Conservation (phyloP, 2,113 vertebrate species). For the Tricholaema leucomelas region DNA sequence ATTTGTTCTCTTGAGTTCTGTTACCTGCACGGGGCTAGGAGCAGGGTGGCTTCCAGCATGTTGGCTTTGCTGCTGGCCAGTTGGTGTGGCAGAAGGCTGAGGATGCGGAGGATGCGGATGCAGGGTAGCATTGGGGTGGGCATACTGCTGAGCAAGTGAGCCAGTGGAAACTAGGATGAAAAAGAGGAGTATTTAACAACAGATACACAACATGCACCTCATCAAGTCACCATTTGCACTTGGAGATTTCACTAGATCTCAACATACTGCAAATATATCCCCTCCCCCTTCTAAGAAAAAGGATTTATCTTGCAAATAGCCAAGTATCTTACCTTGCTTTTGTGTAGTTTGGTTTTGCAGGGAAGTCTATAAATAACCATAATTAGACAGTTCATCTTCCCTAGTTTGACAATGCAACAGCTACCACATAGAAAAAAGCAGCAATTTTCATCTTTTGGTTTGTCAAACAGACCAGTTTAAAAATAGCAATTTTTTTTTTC, state of each 20-base stretch:
- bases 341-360: slow-evolving; percentile 64
- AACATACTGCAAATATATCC: neutral
- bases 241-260: neutral
- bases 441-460: slow-evolving; percentile 50
- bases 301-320: slow-evolving; percentile 51
- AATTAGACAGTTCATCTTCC: slow-evolving; percentile 67
- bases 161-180: slow-evolving; percentile 87
- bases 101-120: slow-evolving; percentile 93
- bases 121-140: slow-evolving; percentile 89
- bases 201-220: neutral
- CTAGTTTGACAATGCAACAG: slow-evolving; percentile 53
- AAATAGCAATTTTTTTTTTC: neutral
- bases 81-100: slow-evolving; percentile 95
- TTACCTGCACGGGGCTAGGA: slow-evolving; percentile 93
- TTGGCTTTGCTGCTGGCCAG: slow-evolving; percentile 91
- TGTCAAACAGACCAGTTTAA: slow-evolving; percentile 27
- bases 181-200: slow-evolving; percentile 34
- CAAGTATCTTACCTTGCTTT: slow-evolving; percentile 65
- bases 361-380: slow-evolving; percentile 66
- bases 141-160: slow-evolving; percentile 95
- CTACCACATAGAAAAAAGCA: slow-evolving; percentile 36
- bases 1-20: neutral
- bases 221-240: neutral
- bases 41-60: slow-evolving; percentile 94
- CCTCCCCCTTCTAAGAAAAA: slow-evolving; percentile 43